phyloP scores from a whole-genome alignment of 1,140 invertebrate species.

The Drosophila equinoxialis region DNA sequence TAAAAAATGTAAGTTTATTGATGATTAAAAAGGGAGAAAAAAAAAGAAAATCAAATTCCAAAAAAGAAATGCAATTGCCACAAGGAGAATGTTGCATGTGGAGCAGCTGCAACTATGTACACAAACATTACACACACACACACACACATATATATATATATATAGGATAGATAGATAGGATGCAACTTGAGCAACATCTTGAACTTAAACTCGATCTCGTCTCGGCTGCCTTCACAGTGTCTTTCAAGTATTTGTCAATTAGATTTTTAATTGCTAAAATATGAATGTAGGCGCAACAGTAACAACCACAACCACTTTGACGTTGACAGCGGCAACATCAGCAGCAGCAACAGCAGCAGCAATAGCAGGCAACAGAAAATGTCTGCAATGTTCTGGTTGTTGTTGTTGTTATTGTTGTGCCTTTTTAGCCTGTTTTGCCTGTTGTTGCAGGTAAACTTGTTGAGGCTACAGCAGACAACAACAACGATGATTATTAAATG shows the following conservation, averaged over 20 bases:
- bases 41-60: slow-evolving; percentile 14
- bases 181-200: slow-evolving; percentile 20
- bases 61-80: slow-evolving; percentile 43
- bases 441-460: slow-evolving; percentile 66
- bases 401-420: slow-evolving; percentile 38
- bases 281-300: slow-evolving; percentile 77
- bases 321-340: slow-evolving; percentile 43
- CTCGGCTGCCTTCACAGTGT: slow-evolving; percentile 70
- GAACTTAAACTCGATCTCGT: slow-evolving; percentile 41
- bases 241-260: slow-evolving; percentile 80
- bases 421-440: slow-evolving; percentile 67
- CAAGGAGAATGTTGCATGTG: slow-evolving; percentile 51
- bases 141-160: neutral
- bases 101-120: slow-evolving; percentile 48
- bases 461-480: slow-evolving; percentile 44
- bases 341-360: slow-evolving; percentile 45
- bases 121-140: neutral
- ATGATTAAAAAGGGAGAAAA: neutral
- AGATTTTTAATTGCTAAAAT: slow-evolving; percentile 82
- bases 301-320: slow-evolving; percentile 51
- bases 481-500: slow-evolving; percentile 75
- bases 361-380: slow-evolving; percentile 32
- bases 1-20: neutral
- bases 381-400: slow-evolving; percentile 34
- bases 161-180: neutral